Evolutionary conservation across 2,888 invertebrate genomes (phyloP).

Genomic region (Brenthis daphne): DNA sequence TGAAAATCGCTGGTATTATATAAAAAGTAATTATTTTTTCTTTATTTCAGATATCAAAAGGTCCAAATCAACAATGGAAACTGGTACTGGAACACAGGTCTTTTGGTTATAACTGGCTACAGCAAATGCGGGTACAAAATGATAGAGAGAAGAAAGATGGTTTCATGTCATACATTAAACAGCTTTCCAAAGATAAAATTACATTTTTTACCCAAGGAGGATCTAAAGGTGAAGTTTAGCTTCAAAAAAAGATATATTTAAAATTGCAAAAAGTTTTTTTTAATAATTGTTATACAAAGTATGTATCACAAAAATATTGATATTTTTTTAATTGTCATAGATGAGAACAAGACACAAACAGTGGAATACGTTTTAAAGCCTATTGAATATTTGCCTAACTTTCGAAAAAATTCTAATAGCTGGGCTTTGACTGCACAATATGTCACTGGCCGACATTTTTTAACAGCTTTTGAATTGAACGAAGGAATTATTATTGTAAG

Average conservation of each 20-base stretch:
- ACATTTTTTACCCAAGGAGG: conserved; percentile 71
- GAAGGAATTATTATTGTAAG: conserved; percentile 77
- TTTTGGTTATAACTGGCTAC: conserved; percentile 87
- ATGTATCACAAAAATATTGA: neutral
- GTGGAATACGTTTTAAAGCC: conserved; percentile 73
- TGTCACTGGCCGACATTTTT: conserved; percentile 76
- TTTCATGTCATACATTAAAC: conserved; percentile 77
- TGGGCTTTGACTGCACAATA: conserved; percentile 77
- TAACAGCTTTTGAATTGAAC: conserved; percentile 75
- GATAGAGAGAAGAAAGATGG: conserved; percentile 73
- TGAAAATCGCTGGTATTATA: neutral
- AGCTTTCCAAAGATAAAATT: conserved; percentile 78
- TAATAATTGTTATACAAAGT: neutral
- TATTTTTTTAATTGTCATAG: conserved; percentile 44
- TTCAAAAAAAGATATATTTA: neutral
- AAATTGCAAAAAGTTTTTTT: neutral
- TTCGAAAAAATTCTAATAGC: conserved; percentile 70
- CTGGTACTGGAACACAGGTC: conserved; percentile 90
- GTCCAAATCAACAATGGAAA: conserved; percentile 90
- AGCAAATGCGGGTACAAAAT: conserved; percentile 63
- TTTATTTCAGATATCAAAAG: conserved; percentile 85
- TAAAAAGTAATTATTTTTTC: neutral
- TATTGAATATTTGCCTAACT: conserved; percentile 67
- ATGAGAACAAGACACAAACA: conserved; percentile 67
- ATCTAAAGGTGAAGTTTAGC: conserved; percentile 61